Evolutionary conservation across 2,113 vertebrate genomes (phyloP).

Genomic region (Lepisosteus oculatus): DNA sequence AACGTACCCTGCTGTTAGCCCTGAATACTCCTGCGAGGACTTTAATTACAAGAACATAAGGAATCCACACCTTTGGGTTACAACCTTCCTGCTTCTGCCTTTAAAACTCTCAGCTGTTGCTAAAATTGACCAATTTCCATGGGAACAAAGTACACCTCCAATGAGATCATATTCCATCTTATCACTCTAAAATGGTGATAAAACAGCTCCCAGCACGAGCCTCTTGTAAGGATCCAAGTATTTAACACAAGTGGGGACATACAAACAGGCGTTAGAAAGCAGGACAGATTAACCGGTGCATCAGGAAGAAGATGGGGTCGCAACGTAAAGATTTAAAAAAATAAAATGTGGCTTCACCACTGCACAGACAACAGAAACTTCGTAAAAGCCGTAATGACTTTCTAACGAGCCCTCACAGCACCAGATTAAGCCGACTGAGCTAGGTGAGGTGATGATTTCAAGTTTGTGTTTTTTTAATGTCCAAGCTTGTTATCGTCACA

Average conservation of each 20-base stretch:
- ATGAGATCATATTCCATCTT: slow-evolving; percentile 80
- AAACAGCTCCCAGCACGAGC: slow-evolving; percentile 80
- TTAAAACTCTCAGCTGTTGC: slow-evolving; percentile 69
- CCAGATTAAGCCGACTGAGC: slow-evolving; percentile 8
- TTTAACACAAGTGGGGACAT: slow-evolving; percentile 74
- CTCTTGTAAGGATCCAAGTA: no score
- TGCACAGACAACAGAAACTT: neutral
- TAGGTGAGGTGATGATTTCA: slow-evolving; percentile 5
- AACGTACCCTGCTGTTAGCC: slow-evolving; percentile 71
- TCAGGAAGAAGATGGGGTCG: neutral
- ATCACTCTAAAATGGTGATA: slow-evolving; percentile 87
- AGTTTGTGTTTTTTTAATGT: slow-evolving; percentile 32
- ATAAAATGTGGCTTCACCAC: neutral
- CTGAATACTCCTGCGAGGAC: slow-evolving; percentile 61
- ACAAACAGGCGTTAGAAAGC: slow-evolving; percentile 57
- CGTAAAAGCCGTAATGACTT: slow-evolving; percentile 23
- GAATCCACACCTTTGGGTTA: slow-evolving; percentile 59
- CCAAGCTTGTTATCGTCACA: slow-evolving; percentile 52
- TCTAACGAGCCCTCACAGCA: slow-evolving; percentile 12
- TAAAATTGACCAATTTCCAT: slow-evolving; percentile 77
- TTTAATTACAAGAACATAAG: slow-evolving; percentile 68
- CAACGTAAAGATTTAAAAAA: neutral
- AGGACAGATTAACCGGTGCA: neutral
- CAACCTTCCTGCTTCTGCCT: slow-evolving; percentile 60
- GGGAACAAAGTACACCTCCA: slow-evolving; percentile 78